Conservation (phyloP, 2,888 invertebrate species). For the Myathropa florea region DNA sequence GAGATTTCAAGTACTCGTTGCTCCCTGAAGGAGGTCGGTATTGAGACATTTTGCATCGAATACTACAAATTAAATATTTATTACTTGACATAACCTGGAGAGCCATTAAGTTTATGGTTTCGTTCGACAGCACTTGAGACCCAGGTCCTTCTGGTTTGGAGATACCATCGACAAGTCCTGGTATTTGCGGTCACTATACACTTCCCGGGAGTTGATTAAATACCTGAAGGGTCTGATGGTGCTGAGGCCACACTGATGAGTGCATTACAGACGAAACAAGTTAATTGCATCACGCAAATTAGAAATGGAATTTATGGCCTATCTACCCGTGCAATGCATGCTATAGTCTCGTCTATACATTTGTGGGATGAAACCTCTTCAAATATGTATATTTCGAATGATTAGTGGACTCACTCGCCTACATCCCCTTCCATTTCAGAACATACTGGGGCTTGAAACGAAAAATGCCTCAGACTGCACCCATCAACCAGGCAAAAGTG, state of each 20-base stretch:
- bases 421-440: no score
- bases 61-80: background rate
- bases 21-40: background rate
- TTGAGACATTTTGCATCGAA: slow-evolving; percentile 3
- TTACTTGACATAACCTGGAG: background rate
- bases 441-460: no score
- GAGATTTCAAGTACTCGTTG: background rate
- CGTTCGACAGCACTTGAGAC: background rate
- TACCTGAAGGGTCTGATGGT: background rate
- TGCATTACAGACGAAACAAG: background rate
- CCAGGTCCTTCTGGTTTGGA: background rate
- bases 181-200: background rate
- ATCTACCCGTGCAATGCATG: background rate
- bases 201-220: background rate
- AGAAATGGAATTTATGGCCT: background rate
- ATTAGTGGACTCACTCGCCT: no score
- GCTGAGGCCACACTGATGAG: background rate
- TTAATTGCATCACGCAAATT: background rate
- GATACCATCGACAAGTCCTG: background rate
- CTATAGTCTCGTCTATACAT: no score
- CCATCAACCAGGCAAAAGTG: no score
- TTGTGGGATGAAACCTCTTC: no score
- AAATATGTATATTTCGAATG: no score
- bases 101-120: background rate
- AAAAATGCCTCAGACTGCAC: no score